Percentiles rank a stretch among this genome's conserved stretches.
phyloP scores from a whole-genome alignment of 2,113 vertebrate species.

The Lycaon pictus region DNA sequence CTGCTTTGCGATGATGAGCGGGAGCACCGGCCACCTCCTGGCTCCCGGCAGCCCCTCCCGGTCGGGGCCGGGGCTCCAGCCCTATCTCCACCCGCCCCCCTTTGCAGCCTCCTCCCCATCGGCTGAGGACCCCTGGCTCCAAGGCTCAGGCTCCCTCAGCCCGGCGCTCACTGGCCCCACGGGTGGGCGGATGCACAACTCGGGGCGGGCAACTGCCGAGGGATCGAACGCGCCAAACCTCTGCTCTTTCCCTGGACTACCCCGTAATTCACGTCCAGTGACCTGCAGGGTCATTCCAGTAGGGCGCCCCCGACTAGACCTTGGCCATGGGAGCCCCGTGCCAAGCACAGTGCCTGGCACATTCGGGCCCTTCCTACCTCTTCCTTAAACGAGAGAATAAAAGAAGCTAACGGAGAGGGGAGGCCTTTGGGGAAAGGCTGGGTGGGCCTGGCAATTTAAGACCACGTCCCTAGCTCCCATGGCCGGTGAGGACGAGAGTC shows the following conservation, averaged over 20 bases:
- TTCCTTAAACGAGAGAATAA: not conserved
- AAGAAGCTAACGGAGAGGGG: slow-evolving; percentile 18
- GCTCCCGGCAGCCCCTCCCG: not conserved
- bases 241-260: not conserved
- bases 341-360: not conserved
- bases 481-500: slow-evolving; percentile 53
- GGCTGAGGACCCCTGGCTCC: not conserved
- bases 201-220: not conserved
- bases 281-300: not conserved
- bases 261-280: not conserved
- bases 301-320: fast-evolving
- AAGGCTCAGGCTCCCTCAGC: too few species aligned
- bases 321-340: not conserved
- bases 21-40: fast-evolving
- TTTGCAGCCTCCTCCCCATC: not conserved
- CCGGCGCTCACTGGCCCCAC: fast-evolving
- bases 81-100: not conserved
- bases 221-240: not conserved
- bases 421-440: slow-evolving; percentile 70
- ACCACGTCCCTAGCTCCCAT: slow-evolving; percentile 46
- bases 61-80: fast-evolving
- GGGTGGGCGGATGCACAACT: fast-evolving
- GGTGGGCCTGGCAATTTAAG: slow-evolving; percentile 70
- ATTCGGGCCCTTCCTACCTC: not conserved
- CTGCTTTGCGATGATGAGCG: too few species aligned